phyloP scores from a whole-genome alignment of 2,113 vertebrate genomes.

The Hypanus sabinus region DNA sequence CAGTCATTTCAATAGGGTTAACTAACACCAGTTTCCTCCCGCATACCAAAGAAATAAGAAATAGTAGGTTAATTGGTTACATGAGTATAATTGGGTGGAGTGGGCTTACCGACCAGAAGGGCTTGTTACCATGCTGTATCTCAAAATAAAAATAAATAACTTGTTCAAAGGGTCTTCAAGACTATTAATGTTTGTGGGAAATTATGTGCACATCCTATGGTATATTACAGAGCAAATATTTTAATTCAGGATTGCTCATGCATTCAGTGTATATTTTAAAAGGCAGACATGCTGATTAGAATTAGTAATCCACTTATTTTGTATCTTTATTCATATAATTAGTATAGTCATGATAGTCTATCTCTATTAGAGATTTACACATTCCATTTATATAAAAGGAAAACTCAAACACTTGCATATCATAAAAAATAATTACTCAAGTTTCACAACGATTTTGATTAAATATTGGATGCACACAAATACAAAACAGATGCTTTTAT shows the following conservation, averaged over 20 bases:
- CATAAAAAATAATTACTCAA: background rate
- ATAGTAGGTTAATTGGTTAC: no score
- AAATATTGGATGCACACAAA: slow-evolving; percentile 1
- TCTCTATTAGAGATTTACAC: background rate
- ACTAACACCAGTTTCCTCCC: background rate
- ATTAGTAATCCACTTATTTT: background rate
- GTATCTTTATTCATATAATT: background rate
- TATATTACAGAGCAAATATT: background rate
- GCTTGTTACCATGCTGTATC: no score
- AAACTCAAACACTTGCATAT: background rate
- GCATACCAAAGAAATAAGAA: no score
- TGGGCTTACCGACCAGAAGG: no score
- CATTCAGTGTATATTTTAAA: background rate
- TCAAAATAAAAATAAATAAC: no score
- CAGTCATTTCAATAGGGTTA: background rate
- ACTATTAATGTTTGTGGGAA: no score
- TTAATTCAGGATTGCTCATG: background rate
- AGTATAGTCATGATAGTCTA: background rate
- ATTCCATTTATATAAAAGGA: background rate
- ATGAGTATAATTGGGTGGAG: no score
- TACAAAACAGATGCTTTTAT: background rate
- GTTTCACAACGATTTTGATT: background rate
- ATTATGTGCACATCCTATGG: background rate
- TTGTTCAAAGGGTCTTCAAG: no score
- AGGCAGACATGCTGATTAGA: background rate